These are phyloP conservation scores for Glyptemys insculpta DNA, from an alignment of 2,797 vertebrate species.

Conservation along the genomic window DNA sequence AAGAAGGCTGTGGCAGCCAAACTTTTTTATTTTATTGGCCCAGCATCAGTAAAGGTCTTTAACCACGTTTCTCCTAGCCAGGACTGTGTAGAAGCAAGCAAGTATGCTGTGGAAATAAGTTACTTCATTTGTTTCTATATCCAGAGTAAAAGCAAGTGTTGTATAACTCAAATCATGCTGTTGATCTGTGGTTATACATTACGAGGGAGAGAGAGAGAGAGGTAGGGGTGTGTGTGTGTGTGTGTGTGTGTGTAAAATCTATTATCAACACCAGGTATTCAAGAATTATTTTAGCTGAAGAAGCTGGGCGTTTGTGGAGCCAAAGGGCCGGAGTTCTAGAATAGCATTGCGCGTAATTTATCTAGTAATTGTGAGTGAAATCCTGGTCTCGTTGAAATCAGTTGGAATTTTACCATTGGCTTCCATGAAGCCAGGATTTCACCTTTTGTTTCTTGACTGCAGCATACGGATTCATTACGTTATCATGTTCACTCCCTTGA, in stretches of 20 bases:
- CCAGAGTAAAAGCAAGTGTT: slow-evolving; percentile 11
- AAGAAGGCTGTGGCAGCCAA: slow-evolving; percentile 1
- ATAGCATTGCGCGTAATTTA: background rate
- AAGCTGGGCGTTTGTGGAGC: background rate
- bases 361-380: background rate
- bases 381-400: background rate
- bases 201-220: background rate
- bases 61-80: background rate
- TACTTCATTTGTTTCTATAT: slow-evolving; percentile 25
- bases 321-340: background rate
- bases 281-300: background rate
- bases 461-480: background rate
- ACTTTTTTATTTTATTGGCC: background rate
- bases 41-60: background rate
- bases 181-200: slow-evolving; percentile 12
- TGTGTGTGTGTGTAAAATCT: background rate
- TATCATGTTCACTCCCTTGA: background rate
- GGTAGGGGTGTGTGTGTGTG: background rate
- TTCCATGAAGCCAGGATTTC: background rate
- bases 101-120: background rate
- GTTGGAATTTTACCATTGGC: background rate
- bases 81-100: slow-evolving; percentile 26
- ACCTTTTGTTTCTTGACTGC: background rate
- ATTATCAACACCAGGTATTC: background rate
- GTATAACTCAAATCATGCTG: background rate